phyloP scores from a whole-genome alignment of 2,888 invertebrate genomes.

The Sicus ferrugineus region DNA sequence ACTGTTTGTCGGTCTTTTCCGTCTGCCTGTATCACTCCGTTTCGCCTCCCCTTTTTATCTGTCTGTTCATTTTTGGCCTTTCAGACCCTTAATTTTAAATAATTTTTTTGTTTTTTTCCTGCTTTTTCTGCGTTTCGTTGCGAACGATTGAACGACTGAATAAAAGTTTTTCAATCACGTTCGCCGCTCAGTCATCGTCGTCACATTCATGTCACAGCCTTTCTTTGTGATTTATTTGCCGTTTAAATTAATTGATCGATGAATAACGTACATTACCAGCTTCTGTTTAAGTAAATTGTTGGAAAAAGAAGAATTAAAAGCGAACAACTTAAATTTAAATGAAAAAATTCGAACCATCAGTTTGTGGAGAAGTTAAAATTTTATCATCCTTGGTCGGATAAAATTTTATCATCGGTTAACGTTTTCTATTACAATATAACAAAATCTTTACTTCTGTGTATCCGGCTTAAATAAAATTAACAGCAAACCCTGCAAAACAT shows the following conservation, averaged over 20 bases:
- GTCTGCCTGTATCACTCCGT: neutral
- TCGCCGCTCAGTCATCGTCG: conserved; percentile 39
- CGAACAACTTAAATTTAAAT: neutral
- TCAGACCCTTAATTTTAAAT: no score
- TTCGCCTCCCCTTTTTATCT: neutral
- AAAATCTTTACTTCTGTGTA: neutral
- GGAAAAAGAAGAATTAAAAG: neutral
- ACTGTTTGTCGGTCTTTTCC: neutral
- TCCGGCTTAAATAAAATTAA: neutral
- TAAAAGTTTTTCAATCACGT: conserved; percentile 40
- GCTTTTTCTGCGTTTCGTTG: neutral
- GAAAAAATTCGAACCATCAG: neutral
- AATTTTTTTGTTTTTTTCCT: neutral
- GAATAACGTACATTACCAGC: conserved; percentile 43
- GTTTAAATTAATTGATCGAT: conserved; percentile 44
- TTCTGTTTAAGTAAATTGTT: conserved; percentile 37
- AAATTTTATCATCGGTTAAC: no score
- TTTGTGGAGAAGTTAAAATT: neutral
- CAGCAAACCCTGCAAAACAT: neutral
- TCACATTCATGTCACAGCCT: conserved; percentile 12
- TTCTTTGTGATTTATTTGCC: conserved; percentile 35
- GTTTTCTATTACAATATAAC: no score
- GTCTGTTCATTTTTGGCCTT: neutral
- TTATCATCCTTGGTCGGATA: no score
- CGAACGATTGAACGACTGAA: neutral